Evolutionary conservation across 2,888 invertebrate genomes (phyloP).

Genomic region (Melangyna quadrimaculata): DNA sequence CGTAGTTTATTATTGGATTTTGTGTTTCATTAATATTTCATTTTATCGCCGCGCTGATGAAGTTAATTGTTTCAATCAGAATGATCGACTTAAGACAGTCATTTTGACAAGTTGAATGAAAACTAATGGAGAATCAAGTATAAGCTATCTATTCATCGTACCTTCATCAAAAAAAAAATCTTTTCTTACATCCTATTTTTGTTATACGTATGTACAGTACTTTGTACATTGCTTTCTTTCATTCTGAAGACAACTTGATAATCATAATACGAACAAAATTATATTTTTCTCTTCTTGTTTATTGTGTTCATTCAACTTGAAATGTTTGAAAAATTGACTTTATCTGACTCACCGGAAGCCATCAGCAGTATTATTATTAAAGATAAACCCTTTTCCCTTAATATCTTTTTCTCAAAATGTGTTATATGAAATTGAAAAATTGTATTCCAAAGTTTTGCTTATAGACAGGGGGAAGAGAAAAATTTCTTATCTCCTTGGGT

Average conservation of each 20-base stretch:
- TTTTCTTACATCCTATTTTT: neutral
- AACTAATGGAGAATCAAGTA: neutral
- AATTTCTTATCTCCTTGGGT: neutral
- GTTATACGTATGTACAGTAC: too few species aligned
- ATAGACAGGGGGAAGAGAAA: neutral
- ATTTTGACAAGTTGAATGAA: neutral
- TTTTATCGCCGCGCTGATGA: neutral
- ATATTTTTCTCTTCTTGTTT: neutral
- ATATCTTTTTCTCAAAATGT: neutral
- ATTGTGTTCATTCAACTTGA: neutral
- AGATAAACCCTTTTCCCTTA: slow-evolving; percentile 11
- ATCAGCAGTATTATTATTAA: neutral
- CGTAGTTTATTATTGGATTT: neutral
- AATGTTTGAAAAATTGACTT: neutral
- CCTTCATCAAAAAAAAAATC: neutral
- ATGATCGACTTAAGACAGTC: neutral
- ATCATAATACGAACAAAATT: neutral
- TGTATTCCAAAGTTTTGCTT: neutral
- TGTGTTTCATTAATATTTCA: neutral
- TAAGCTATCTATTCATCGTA: neutral
- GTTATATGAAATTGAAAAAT: neutral
- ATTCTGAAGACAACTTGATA: neutral
- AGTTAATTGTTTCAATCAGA: neutral
- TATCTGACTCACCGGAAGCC: slow-evolving; percentile 7
- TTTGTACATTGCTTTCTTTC: neutral